These are phyloP conservation scores for Pinna nobilis DNA, from an alignment of 1,140 invertebrate species.

Conservation along the genomic window DNA sequence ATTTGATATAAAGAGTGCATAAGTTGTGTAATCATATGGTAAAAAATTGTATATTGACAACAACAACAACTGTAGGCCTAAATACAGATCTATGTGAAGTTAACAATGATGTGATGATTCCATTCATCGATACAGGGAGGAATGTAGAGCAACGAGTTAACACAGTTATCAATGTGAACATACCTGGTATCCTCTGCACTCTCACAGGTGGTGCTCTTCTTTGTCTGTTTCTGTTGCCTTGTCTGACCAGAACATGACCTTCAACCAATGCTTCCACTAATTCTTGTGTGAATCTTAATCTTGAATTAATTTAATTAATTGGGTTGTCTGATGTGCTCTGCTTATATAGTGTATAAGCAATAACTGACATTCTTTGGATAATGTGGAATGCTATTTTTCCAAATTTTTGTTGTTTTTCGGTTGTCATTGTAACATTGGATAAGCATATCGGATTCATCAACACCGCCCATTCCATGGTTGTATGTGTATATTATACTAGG, in stretches of 20 bases:
- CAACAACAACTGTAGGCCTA: neutral
- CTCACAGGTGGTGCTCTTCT: neutral
- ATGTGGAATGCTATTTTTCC: constrained; percentile 14
- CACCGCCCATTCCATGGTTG: constrained; percentile 21
- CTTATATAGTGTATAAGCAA: neutral
- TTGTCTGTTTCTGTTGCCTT: too few relatives aligned
- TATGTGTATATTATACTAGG: neutral
- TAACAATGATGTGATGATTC: too few relatives aligned
- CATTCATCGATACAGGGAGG: too few relatives aligned
- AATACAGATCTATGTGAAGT: neutral
- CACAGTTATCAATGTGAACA: neutral
- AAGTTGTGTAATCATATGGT: neutral
- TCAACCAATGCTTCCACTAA: neutral
- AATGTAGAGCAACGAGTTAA: neutral
- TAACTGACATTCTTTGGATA: neutral
- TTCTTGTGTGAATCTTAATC: neutral
- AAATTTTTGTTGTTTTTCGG: neutral
- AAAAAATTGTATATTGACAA: neutral
- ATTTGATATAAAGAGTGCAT: neutral
- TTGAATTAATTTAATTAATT: neutral
- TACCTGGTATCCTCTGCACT: neutral
- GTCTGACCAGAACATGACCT: neutral
- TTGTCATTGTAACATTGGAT: neutral
- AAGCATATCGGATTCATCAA: constrained; percentile 11
- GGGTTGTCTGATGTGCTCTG: neutral